phyloP scores from a whole-genome alignment of 1,140 invertebrate genomes.

The Drosophila suzukii region DNA sequence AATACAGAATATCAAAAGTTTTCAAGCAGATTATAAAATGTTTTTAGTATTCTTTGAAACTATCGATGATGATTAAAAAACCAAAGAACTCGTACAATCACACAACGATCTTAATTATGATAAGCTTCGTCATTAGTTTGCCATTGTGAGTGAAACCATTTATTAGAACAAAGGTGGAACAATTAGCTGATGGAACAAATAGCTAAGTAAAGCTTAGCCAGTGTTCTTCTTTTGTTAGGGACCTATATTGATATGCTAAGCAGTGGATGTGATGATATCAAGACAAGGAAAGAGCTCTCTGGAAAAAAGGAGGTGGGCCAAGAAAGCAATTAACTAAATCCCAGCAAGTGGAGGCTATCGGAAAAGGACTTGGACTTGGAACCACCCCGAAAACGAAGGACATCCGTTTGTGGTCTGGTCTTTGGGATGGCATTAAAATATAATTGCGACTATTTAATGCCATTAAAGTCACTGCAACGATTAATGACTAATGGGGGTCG shows the following conservation, averaged over 20 bases:
- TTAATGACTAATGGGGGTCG: conserved; percentile 76
- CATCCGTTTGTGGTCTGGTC: conserved; percentile 25
- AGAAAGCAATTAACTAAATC: conserved; percentile 72
- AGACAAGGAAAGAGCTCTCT: conserved; percentile 23
- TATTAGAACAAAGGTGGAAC: conserved; percentile 24
- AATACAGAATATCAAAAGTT: background rate
- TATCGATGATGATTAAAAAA: too few relatives aligned
- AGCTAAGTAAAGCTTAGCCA: conserved; percentile 7
- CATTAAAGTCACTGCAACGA: conserved; percentile 80
- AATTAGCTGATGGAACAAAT: conserved; percentile 19
- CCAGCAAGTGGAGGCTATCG: conserved; percentile 13
- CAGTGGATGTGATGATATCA: conserved; percentile 22
- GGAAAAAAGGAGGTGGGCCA: background rate
- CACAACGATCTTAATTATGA: conserved; percentile 21
- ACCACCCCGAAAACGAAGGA: conserved; percentile 40
- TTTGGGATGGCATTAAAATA: conserved; percentile 68
- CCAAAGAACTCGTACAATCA: background rate
- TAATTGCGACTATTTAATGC: conserved; percentile 82
- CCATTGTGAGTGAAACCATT: conserved; percentile 5
- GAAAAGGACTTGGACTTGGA: conserved; percentile 15
- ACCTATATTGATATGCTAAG: conserved; percentile 38
- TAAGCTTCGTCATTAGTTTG: background rate
- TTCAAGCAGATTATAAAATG: background rate
- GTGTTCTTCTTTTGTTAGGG: conserved; percentile 18
- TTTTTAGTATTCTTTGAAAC: background rate